Evolutionary conservation across 37 sponge, comb jelly and placozoan genomes (phyloP), one percentile per base, ranked within the genome.

Genomic region (Beroe forskalii): DNA sequence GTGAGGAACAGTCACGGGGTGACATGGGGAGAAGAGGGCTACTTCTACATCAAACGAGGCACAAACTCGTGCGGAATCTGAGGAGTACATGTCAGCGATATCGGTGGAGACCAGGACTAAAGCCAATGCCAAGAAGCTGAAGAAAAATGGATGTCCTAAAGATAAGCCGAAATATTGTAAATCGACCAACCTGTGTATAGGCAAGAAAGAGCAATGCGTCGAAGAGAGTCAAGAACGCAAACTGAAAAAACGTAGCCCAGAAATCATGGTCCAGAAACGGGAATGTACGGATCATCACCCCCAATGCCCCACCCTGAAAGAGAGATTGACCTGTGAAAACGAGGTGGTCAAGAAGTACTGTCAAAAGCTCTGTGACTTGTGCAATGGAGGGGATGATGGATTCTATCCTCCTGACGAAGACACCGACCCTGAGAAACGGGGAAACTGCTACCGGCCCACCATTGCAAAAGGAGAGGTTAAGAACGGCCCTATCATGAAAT

Each of bases 1-100:
- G 86, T 80, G 30, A 40, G 86, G 12, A 80, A 80, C 55, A 80
- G 86, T 44, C 86, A 80, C 27, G 86, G 86, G 27, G 35, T 33
- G 44, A 44, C 55, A 0, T 80, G 44, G 44, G 86, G 86, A 30
- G 86, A 80, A 17, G 55, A 80, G 30, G 86, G 86, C n/a, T 80
- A 80, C 27, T 80, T 80, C 30, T 22, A 22, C 8, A 80, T 80
- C 23, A 80, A 80, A 48, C 28, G 55, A 44, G 48, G 48, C 19
- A 80, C 35, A 8, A 80, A 80, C 55, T 41, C 86, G 0, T 80
- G 86, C 35, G 86, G 86, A n/a, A 44, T 80, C n/a, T 1, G 86
- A 80, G 31, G 86, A 80, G 1, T 19, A 23, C 55, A 80, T 80
- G 86, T 43, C 86, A 1, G 86, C 55, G 12, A 48, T 48, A 6